phyloP scores from a whole-genome alignment of 35 echinoderm and acorn worm species.

The Heliocidaris erythrogramma region DNA sequence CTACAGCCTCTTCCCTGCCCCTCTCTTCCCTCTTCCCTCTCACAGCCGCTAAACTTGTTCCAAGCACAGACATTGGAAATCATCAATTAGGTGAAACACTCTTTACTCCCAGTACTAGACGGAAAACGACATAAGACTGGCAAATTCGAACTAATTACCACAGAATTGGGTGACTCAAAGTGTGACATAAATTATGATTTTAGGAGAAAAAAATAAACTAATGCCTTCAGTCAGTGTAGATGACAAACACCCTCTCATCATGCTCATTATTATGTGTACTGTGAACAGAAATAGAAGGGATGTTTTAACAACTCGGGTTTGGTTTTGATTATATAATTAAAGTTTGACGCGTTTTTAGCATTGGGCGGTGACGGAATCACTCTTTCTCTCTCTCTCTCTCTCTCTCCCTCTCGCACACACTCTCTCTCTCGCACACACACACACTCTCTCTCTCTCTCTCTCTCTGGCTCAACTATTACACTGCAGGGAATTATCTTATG shows the following conservation, averaged over 20 bases:
- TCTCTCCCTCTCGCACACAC: too few relatives aligned
- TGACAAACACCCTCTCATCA: background rate
- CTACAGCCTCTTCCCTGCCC: background rate
- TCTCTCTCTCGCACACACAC: too few relatives aligned
- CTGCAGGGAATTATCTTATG: too few relatives aligned
- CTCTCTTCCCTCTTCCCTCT: background rate
- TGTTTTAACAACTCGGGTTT: too few relatives aligned
- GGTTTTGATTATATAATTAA: too few relatives aligned
- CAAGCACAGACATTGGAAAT: background rate
- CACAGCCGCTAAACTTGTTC: background rate
- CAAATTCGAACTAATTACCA: background rate
- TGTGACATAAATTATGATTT: background rate
- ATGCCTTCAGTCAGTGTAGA: background rate
- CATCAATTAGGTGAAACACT: constrained; percentile 10
- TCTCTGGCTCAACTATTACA: too few relatives aligned
- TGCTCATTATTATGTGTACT: background rate
- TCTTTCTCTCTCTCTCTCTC: too few relatives aligned
- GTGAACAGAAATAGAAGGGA: background rate
- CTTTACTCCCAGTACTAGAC: background rate
- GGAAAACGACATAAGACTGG: background rate
- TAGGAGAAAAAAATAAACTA: background rate
- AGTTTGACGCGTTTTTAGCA: too few relatives aligned
- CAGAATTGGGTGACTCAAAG: constrained; percentile 12
- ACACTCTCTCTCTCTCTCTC: too few relatives aligned
- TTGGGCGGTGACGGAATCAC: too few relatives aligned